A percentile compares a stretch with the other conserved stretches of the same genome.
phyloP scores from a whole-genome alignment of 2,888 invertebrate species.

The Zaprionus obscuricornis region DNA sequence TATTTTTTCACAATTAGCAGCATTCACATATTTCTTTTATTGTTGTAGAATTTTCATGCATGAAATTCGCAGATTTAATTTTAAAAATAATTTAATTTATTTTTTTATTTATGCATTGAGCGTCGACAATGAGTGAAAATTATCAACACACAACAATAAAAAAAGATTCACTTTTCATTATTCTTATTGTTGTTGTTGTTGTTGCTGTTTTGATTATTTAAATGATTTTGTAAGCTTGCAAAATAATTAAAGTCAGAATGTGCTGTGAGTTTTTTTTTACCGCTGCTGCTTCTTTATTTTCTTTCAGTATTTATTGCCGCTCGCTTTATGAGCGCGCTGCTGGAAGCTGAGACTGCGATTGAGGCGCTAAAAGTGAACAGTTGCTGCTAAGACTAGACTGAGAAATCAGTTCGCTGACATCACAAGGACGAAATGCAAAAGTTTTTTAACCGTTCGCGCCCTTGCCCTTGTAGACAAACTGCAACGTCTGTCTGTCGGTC shows the following conservation, averaged over 20 bases:
- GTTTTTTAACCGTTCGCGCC: constrained; percentile 47
- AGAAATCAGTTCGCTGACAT: constrained; percentile 18
- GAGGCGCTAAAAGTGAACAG: too few relatives aligned
- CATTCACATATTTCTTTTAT: too few relatives aligned
- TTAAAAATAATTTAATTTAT: constrained; percentile 47
- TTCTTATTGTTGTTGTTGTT: constrained; percentile 29
- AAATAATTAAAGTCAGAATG: constrained; percentile 50
- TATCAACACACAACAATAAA: constrained; percentile 16
- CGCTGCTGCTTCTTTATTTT: constrained; percentile 2
- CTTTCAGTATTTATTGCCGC: constrained; percentile 24
- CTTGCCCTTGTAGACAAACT: constrained; percentile 38
- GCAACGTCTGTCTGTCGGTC: neutral
- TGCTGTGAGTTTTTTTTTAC: constrained; percentile 6
- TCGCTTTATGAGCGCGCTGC: neutral
- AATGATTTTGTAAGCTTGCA: constrained; percentile 37
- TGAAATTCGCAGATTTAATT: constrained; percentile 5
- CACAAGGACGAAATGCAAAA: constrained; percentile 52
- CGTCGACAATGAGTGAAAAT: constrained; percentile 1
- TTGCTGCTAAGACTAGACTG: too few relatives aligned
- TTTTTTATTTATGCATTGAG: constrained; percentile 22
- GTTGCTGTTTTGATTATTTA: neutral
- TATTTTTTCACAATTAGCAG: too few relatives aligned
- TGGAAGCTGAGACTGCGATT: neutral
- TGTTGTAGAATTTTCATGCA: constrained; percentile 8
- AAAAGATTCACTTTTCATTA: constrained; percentile 25